phyloP scores from a whole-genome alignment of 2,797 vertebrate genomes.

The Peromyscus melanophrys region DNA sequence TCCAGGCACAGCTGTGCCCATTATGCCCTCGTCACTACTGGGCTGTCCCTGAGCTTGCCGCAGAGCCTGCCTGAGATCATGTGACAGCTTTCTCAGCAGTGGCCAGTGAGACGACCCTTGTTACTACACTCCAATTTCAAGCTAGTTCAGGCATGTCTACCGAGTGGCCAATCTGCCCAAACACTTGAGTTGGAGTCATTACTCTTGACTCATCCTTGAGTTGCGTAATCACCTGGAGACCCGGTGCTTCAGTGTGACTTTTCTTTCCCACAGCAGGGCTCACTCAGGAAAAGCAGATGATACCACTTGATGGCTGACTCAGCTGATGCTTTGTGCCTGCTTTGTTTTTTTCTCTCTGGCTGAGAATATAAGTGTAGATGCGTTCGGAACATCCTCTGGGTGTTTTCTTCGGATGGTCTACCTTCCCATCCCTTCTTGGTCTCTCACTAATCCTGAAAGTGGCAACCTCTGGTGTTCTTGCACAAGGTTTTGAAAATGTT shows the following conservation, averaged over 20 bases:
- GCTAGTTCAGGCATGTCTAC: conserved; percentile 83
- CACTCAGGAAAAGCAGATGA: conserved; percentile 75
- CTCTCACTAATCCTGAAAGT: neutral
- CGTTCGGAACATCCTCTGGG: neutral
- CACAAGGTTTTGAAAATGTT: conserved; percentile 22
- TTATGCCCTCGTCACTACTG: conserved; percentile 72
- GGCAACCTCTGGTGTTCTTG: neutral
- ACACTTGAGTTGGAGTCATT: conserved; percentile 82
- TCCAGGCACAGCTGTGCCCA: conserved; percentile 66
- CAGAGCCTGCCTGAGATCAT: conserved; percentile 75
- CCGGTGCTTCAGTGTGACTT: conserved; percentile 80
- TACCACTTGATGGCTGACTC: conserved; percentile 65
- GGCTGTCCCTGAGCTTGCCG: conserved; percentile 73
- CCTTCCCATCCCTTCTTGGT: neutral
- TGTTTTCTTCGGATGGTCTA: neutral
- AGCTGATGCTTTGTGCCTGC: conserved; percentile 64
- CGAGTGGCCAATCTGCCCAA: conserved; percentile 81
- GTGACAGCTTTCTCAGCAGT: conserved; percentile 78
- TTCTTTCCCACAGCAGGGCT: conserved; percentile 74
- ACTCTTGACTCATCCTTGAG: conserved; percentile 83
- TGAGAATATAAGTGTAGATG: neutral
- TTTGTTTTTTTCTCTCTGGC: conserved; percentile 55
- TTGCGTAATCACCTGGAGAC: conserved; percentile 84
- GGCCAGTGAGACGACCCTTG: conserved; percentile 80
- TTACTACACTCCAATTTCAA: conserved; percentile 72